A percentile compares a stretch with the other conserved stretches of the same genome.
These are phyloP conservation scores for Aphelenchoides fujianensis DNA, from an alignment of 1,140 invertebrate genomes.

Conservation along the genomic window DNA sequence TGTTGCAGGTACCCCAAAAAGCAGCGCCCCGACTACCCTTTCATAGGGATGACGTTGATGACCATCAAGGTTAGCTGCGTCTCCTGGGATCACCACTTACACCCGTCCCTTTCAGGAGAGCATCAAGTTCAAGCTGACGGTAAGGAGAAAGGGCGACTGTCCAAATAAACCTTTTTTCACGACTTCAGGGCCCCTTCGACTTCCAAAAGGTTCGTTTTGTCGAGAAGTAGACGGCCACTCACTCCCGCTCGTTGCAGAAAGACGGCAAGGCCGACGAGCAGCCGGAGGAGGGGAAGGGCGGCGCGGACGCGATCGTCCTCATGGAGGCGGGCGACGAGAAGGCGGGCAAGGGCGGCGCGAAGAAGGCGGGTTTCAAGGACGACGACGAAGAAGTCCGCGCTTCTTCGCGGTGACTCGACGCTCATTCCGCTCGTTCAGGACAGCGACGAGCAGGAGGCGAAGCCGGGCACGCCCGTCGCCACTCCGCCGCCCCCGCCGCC, in stretches of 20 bases:
- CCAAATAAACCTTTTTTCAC: no score
- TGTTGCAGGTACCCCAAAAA: background rate
- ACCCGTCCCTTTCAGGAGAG: no score
- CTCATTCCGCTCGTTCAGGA: no score
- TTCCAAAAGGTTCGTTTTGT: constrained; percentile 17
- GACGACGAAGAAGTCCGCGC: background rate
- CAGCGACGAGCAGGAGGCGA: no score
- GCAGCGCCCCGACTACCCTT: constrained; percentile 1
- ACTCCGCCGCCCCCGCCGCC: background rate
- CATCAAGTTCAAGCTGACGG: no score
- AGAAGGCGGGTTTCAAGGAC: background rate
- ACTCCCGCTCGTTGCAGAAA: background rate
- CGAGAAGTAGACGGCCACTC: background rate
- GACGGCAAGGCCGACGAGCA: no score
- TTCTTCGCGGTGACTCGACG: background rate
- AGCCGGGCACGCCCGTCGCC: background rate
- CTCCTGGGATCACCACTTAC: no score
- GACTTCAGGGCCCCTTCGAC: background rate
- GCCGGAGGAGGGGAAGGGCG: no score
- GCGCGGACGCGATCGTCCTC: no score
- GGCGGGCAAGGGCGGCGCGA: no score
- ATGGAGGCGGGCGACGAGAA: no score
- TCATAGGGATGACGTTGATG: constrained; percentile 7
- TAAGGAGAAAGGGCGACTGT: no score
- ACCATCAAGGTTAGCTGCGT: background rate